These are phyloP conservation scores for Chaetorhynchus papuensis DNA, from an alignment of 2,113 vertebrate genomes.

Conservation along the genomic window DNA sequence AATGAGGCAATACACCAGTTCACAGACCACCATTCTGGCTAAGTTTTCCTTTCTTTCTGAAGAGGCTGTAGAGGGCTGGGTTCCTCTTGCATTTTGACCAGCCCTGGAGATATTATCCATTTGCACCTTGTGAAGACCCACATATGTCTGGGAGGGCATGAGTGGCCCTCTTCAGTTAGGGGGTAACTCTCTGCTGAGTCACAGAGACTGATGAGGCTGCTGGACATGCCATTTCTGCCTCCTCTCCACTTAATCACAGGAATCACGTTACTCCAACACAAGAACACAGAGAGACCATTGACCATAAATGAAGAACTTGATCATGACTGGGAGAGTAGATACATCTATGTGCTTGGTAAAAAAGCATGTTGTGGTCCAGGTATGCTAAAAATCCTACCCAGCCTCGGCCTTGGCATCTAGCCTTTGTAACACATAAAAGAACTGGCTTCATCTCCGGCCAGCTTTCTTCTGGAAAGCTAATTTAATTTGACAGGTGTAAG, in stretches of 20 bases:
- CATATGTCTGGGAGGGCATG: neutral
- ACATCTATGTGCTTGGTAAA: neutral
- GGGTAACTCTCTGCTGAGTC: neutral
- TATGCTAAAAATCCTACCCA: neutral
- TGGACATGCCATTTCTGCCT: neutral
- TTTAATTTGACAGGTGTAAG: constrained; percentile 39
- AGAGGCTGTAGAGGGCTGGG: neutral
- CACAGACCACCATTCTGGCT: neutral
- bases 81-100: neutral
- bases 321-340: neutral
- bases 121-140: neutral
- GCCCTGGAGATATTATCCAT: neutral
- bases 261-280: neutral
- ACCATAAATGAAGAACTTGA: neutral
- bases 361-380: neutral
- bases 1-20: neutral
- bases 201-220: fast-evolving
- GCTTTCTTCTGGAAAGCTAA: neutral
- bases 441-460: neutral
- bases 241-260: neutral
- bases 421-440: neutral
- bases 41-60: neutral
- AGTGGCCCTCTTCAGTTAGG: neutral
- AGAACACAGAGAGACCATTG: neutral
- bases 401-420: neutral